Percentiles rank a stretch among this genome's conserved stretches.
These are phyloP conservation scores for Serinus canaria DNA, from an alignment of 2,113 vertebrate species.

Conservation along the genomic window DNA sequence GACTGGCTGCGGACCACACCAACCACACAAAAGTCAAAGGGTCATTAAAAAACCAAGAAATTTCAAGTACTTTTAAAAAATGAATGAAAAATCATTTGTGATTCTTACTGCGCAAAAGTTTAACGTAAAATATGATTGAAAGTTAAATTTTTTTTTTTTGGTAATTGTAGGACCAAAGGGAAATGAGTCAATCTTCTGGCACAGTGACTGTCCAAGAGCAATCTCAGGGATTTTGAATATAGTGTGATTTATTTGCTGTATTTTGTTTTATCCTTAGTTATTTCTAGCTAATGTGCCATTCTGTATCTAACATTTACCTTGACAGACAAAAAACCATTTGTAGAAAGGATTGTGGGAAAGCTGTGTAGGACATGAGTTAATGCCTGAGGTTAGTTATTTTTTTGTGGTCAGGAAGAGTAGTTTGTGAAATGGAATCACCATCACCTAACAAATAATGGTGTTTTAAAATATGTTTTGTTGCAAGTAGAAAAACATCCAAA, in stretches of 20 bases:
- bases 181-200: neutral
- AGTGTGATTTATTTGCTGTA: neutral
- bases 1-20: neutral
- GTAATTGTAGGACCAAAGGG: neutral
- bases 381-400: neutral
- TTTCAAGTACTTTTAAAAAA: neutral
- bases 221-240: neutral
- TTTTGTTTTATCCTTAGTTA: neutral
- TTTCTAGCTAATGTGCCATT: neutral
- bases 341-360: neutral
- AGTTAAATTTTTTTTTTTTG: neutral
- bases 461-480: neutral
- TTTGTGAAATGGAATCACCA: neutral
- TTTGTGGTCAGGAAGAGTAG: neutral
- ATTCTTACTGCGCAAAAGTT: neutral
- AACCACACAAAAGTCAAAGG: neutral
- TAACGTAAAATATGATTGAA: neutral
- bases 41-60: neutral
- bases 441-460: neutral
- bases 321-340: neutral
- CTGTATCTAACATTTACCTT: neutral
- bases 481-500: neutral
- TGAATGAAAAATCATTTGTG: neutral
- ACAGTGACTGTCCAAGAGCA: neutral
- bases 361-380: neutral